Base-by-base conservation (phyloP, 2,797 vertebrate species). In the Botia kubotai region DNA sequence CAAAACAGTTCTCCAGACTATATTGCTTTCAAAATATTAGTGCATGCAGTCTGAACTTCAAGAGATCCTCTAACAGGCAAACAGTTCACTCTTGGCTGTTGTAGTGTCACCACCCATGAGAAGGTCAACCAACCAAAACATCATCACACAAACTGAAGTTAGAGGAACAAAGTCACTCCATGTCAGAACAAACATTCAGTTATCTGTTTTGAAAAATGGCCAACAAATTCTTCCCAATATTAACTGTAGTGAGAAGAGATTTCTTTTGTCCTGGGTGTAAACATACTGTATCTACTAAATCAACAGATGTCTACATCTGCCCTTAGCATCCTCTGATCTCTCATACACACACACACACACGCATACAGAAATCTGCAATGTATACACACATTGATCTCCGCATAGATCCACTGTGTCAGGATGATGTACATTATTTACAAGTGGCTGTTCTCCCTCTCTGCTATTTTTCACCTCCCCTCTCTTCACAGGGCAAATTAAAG, bases 381-480 rank as follows among this genome's bases (percentile, higher is more conserved):
- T 83, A 76, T 79, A 82, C 85, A 75, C 84, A 79, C 77, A 84
- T 84, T 77, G 86, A 86, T 84, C 82, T 75, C 48, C 6, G 52
- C 83, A 80, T 75, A 69, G 80, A 88, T 88, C 82, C 80, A 70
- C 76, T n/a, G 75, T 86, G 83, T 89, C 85, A 86, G 82, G 74
- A 84, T 82, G 78, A 88, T 86, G 80, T 86, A 80, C 83, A 84
- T 89, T 85, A 88, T 89, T 88, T 87, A 89, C 84, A 88, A 86
- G 86, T 86, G 83, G 77, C 79, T 75, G 68, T 77, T 74, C 80
- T 80, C 50, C 72, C 76, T 79, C 52, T 71, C 77, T 82, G 83
- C 73, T 29, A 83, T 85, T 85, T 86, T 81, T 85, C 82, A 86
- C 87, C 77, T 81, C 79, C 65, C 82, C 83, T 84, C 86, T 80